Conservation (phyloP, 1,140 invertebrate genomes). For the Schlechtendalia chinensis region DNA sequence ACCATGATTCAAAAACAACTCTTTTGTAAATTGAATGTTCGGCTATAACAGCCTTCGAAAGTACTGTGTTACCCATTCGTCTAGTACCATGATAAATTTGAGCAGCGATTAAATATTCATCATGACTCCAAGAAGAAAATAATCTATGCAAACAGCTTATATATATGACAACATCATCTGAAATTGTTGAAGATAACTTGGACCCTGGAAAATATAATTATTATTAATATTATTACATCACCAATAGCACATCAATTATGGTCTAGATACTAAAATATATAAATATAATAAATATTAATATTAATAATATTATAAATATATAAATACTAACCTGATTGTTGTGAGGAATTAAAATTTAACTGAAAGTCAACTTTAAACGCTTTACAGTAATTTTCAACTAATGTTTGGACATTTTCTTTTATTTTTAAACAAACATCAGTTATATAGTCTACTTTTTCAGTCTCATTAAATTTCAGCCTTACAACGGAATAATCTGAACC, state of each 20-base stretch:
- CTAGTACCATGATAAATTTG: constrained; percentile 85
- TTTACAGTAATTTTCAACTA: constrained; percentile 77
- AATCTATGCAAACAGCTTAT: constrained; percentile 82
- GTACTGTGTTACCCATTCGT: constrained; percentile 68
- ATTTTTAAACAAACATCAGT: constrained; percentile 67
- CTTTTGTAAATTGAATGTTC: constrained; percentile 72
- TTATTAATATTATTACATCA: background rate
- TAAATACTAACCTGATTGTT: constrained; percentile 46
- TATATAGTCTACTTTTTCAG: constrained; percentile 58
- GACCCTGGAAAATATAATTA: constrained; percentile 59
- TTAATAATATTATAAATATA: too few relatives aligned
- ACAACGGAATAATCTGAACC: constrained; percentile 65
- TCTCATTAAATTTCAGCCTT: constrained; percentile 55
- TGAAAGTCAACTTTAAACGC: constrained; percentile 83
- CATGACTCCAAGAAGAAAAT: constrained; percentile 74
- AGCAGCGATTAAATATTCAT: constrained; percentile 78
- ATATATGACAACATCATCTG: constrained; percentile 77
- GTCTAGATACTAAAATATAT: too few relatives aligned
- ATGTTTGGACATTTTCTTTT: constrained; percentile 68
- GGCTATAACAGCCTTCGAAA: constrained; percentile 66
- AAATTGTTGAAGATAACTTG: constrained; percentile 67
- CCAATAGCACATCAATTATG: background rate
- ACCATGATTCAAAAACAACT: constrained; percentile 84
- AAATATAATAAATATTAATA: too few relatives aligned
- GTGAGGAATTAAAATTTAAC: constrained; percentile 55